Percentiles rank a stretch among this genome's conserved stretches.
These are phyloP conservation scores for Herpailurus yagouaroundi DNA, from an alignment of 2,113 vertebrate genomes.

Conservation along the genomic window DNA sequence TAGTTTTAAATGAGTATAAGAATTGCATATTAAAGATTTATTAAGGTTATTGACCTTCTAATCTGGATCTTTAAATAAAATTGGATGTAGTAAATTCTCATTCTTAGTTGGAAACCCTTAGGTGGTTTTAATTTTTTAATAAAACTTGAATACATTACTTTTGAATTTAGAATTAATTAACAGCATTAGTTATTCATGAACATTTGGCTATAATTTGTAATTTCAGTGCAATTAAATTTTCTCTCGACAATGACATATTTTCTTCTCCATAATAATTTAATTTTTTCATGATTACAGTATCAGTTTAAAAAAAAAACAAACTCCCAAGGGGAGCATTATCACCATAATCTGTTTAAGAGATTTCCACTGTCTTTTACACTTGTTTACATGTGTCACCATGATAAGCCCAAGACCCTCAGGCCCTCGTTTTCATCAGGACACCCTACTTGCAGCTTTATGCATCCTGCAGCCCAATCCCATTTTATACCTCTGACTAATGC, in stretches of 20 bases:
- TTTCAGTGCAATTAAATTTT: conserved; percentile 56
- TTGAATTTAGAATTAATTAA: conserved; percentile 66
- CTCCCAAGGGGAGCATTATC: neutral
- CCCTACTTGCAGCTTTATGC: neutral
- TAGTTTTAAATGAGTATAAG: conserved; percentile 14
- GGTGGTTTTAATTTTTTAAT: conserved; percentile 16
- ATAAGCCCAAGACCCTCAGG: neutral
- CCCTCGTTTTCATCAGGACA: neutral
- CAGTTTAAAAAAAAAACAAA: conserved; percentile 22
- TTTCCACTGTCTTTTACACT: neutral
- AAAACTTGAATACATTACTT: conserved; percentile 22
- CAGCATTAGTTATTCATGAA: conserved; percentile 7
- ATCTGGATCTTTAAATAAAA: conserved; percentile 51
- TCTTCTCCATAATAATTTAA: conserved; percentile 23
- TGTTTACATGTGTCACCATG: neutral
- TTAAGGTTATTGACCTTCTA: conserved; percentile 56
- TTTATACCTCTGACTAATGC: neutral
- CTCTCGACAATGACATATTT: neutral
- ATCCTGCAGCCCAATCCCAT: neutral
- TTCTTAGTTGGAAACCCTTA: conserved; percentile 47
- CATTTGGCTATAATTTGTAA: conserved; percentile 42
- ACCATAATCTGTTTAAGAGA: neutral
- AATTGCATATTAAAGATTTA: neutral
- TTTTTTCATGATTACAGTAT: conserved; percentile 7
- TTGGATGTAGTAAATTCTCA: conserved; percentile 55